A percentile compares a stretch with the other conserved stretches of the same genome.
Evolutionary conservation across 2,797 vertebrate genomes (phyloP).

Genomic region (Gambusia yucatana): DNA sequence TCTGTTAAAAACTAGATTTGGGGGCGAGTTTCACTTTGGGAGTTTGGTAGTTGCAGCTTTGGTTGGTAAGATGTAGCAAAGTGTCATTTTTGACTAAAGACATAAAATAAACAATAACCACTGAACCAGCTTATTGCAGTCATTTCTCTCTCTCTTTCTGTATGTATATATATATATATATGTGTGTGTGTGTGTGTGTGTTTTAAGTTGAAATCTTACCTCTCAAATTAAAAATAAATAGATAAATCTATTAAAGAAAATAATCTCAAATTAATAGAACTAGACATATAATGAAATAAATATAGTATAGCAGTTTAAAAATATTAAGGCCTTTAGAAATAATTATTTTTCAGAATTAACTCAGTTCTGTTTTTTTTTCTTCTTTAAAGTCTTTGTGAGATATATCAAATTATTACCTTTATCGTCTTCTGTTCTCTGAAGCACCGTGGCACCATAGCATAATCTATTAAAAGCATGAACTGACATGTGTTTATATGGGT

Average conservation of each 20-base stretch:
- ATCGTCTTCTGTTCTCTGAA: slow-evolving; percentile 21
- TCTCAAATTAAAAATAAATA: neutral
- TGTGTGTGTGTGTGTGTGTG: too few species aligned
- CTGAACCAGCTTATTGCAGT: neutral
- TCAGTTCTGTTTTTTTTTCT: neutral
- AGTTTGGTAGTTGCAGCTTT: neutral
- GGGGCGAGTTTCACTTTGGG: neutral
- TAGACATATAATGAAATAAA: neutral
- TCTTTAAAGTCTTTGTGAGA: neutral
- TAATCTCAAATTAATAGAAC: neutral
- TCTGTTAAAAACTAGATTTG: too few species aligned
- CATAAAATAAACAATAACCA: neutral
- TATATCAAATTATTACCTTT: neutral
- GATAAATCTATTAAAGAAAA: neutral
- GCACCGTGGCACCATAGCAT: slow-evolving; percentile 19
- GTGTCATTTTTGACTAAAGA: neutral
- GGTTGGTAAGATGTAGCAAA: neutral
- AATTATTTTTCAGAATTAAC: neutral
- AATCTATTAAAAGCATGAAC: slow-evolving; percentile 43
- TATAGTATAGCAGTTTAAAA: neutral
- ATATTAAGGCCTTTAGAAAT: neutral
- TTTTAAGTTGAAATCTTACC: neutral
- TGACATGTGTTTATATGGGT: slow-evolving; percentile 34
- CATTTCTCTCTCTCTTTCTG: neutral
- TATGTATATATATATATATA: too few species aligned